Conservation (phyloP, 2,888 invertebrate genomes). For the Halictus ligatus region DNA sequence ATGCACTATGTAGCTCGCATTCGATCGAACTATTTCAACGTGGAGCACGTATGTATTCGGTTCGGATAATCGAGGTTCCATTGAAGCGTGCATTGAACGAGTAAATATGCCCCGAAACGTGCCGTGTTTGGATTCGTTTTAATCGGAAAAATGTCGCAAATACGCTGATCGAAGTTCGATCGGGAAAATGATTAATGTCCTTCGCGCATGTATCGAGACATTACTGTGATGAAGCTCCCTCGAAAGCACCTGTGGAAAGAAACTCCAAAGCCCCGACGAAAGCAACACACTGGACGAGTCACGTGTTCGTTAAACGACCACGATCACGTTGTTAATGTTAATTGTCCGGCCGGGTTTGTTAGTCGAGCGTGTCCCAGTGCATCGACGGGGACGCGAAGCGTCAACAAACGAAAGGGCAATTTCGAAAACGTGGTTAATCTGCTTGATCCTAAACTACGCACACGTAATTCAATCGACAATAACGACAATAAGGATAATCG, state of each 20-base stretch:
- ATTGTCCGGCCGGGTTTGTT: slow-evolving; percentile 42
- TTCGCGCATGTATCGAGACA: not conserved
- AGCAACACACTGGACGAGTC: slow-evolving; percentile 79
- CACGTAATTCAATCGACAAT: slow-evolving; percentile 51
- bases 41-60: not conserved
- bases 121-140: not conserved
- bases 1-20: not conserved
- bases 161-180: not conserved
- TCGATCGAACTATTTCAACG: not conserved
- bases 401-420: slow-evolving; percentile 35
- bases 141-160: not conserved
- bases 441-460: slow-evolving; percentile 69
- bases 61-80: not conserved
- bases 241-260: slow-evolving; percentile 25
- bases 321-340: slow-evolving; percentile 45
- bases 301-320: slow-evolving; percentile 56
- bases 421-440: slow-evolving; percentile 41
- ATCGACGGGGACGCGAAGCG: slow-evolving; percentile 46
- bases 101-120: not conserved
- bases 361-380: slow-evolving; percentile 29
- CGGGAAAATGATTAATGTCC: not conserved
- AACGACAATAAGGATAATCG: slow-evolving; percentile 38
- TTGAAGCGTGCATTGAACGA: not conserved
- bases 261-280: slow-evolving; percentile 48
- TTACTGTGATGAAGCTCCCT: not conserved